Evolutionary conservation across 2,888 invertebrate species (phyloP), one percentile per base, ranked within the genome.

Genomic region (Drosophila mettleri): DNA sequence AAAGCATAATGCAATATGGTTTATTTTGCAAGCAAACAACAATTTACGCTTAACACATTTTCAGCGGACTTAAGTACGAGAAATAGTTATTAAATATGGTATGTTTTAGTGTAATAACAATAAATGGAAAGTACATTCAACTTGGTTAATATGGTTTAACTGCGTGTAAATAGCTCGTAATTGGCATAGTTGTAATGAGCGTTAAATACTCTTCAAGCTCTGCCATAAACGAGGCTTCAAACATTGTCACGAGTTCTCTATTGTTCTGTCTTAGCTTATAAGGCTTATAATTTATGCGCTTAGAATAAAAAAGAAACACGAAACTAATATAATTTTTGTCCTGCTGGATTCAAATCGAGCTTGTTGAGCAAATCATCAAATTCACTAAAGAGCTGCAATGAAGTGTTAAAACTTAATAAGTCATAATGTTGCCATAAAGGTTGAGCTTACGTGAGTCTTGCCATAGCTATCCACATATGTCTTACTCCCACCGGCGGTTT

Each of bases 311-410:
- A 9, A 63, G 8, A 29, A 29, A 29, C 8, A 8, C 8, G 8
- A 31, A 66, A 31, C 64, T 86, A 86, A 75, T 88, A 88, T 22
- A 70, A 63, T 24, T 81, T 88, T 49, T 72, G 81, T 49, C 72
- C 29, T 12, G 82, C 69, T 34, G 79, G 86, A 54, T 90, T 87
- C 41, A 91, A 74, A 49, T 91, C 80, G 41, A 90, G 90, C 43
- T 88, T 87, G 72, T 88, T 89, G 52, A 92, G 88, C 54, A 92
- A 79, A 67, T 89, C 84, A 69, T 92, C 90, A 63, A 92, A 92
- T 64, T 91, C 92, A 51, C 89, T 91, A 57, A 90, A 91, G 52
- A 91, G 84, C 92, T 92, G 69, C n/a, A 80, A 29, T 20, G 5
- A 48, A 52, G 34, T 53, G 64, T 69, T 74, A 29, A 52, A 18